A percentile compares a stretch with the other conserved stretches of the same genome.
These are phyloP conservation scores for Drepana falcataria DNA, from an alignment of 2,888 invertebrate species.

Conservation along the genomic window DNA sequence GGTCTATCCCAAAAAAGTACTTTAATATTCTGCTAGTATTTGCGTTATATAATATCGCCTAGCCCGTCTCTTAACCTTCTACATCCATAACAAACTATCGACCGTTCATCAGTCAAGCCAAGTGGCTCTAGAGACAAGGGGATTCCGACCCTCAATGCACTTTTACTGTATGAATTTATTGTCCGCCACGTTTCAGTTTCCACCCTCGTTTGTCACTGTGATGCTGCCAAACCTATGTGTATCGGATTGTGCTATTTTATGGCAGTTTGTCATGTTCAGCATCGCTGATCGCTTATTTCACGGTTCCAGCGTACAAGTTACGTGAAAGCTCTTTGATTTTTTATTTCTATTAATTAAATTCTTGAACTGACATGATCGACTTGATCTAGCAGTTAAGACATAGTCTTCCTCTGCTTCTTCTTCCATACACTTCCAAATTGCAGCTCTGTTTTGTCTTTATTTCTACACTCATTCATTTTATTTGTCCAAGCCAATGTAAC, in stretches of 20 bases:
- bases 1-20: too few relatives aligned
- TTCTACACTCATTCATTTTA: too few relatives aligned
- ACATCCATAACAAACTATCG: conserved; percentile 12
- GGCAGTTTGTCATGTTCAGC: neutral
- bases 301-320: neutral
- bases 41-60: too few relatives aligned
- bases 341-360: too few relatives aligned
- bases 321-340: too few relatives aligned
- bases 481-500: too few relatives aligned
- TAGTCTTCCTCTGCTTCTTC: too few relatives aligned
- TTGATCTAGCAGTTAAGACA: too few relatives aligned
- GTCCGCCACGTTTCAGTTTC: conserved; percentile 49
- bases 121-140: conserved; percentile 42
- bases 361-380: too few relatives aligned
- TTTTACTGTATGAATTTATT: conserved; percentile 56
- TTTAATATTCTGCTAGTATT: too few relatives aligned
- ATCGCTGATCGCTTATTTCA: neutral
- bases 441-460: too few relatives aligned
- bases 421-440: too few relatives aligned
- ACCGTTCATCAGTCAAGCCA: conserved; percentile 46
- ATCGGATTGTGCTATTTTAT: neutral
- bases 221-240: conserved; percentile 24
- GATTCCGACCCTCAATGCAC: conserved; percentile 53
- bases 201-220: conserved; percentile 48
- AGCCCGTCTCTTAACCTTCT: conserved; percentile 3